Conservation (phyloP, 2,888 invertebrate genomes). For the Ectemnius continuus region DNA sequence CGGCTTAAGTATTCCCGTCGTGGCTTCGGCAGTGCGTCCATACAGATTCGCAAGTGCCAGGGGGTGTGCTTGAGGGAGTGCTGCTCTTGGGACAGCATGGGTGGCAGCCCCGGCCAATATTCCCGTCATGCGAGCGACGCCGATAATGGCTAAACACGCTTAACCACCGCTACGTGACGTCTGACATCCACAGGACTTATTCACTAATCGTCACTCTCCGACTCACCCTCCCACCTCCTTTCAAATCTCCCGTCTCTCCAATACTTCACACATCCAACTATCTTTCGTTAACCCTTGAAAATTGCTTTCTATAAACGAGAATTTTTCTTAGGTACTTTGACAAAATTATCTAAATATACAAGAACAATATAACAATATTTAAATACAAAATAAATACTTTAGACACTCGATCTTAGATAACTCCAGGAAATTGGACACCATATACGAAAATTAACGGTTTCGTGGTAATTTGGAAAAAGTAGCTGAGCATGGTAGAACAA, state of each 20-base stretch:
- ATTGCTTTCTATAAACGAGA: too few relatives aligned
- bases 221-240: conserved; percentile 9
- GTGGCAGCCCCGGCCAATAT: conserved; percentile 70
- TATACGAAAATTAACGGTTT: too few relatives aligned
- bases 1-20: conserved; percentile 45
- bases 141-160: conserved; percentile 74
- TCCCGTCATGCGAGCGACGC: conserved; percentile 72
- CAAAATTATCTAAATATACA: too few relatives aligned
- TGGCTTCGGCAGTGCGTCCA: conserved; percentile 32
- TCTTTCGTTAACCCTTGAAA: too few relatives aligned
- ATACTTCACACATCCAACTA: too few relatives aligned
- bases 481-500: too few relatives aligned
- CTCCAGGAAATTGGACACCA: too few relatives aligned
- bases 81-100: conserved; percentile 57
- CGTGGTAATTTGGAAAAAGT: too few relatives aligned
- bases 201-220: conserved; percentile 54
- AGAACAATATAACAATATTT: not conserved
- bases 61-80: conserved; percentile 34
- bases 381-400: conserved; percentile 8
- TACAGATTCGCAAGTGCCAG: conserved; percentile 42
- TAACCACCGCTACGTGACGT: conserved; percentile 69
- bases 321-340: too few relatives aligned
- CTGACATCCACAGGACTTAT: conserved; percentile 51
- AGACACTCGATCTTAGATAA: too few relatives aligned
- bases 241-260: conserved; percentile 13